Evolutionary conservation across 2,113 vertebrate species (phyloP), one percentile per base, ranked within the genome.

Genomic region (Chroicocephalus ridibundus): DNA sequence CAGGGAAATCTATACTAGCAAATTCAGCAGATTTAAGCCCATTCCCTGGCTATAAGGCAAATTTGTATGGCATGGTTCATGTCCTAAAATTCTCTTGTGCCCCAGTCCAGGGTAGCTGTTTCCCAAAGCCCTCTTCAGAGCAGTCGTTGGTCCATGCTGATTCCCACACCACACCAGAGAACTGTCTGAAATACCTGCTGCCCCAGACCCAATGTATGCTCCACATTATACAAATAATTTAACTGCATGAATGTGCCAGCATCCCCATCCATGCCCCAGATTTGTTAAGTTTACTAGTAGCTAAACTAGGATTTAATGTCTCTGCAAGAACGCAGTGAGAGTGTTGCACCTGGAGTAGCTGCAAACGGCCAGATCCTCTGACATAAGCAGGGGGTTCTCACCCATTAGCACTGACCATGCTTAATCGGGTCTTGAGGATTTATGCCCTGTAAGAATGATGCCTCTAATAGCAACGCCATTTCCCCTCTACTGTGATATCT

Each of bases 81-180:
- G 20, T 40, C 61, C 32, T 82, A 60, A 68, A 71, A 55, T 62
- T 46, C 52, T 58, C 29, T 68, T 42, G 10, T 8, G 2, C 20
- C 54, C 17, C 32, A 72, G 0, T 15, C n/a, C 11, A n/a, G 32
- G 62, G n/a, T 25, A 70, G 26, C 27, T n/a, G 4, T 54, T 58
- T 88, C 47, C 76, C 58, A 51, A 60, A 57, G 10, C 5, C 27
- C 47, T 75, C 27, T 62, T 54, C 82, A 62, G 58, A 77, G 36
- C 1, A 0, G 22, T 24, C 2, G 0, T 29, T 49, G 19, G 18
- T 29, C 29, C 11, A 1, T 29, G 34, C 34, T 34, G 8, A 32
- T 74, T 62, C 46, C n/a, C 19, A 36, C 38, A 38, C 3, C 36
- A 15, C 34, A 40, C 13, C 49, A 88, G 38, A 64, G 52, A 66